These are phyloP conservation scores for Zosterops hypoxanthus DNA, from an alignment of 2,113 vertebrate species.

Conservation along the genomic window DNA sequence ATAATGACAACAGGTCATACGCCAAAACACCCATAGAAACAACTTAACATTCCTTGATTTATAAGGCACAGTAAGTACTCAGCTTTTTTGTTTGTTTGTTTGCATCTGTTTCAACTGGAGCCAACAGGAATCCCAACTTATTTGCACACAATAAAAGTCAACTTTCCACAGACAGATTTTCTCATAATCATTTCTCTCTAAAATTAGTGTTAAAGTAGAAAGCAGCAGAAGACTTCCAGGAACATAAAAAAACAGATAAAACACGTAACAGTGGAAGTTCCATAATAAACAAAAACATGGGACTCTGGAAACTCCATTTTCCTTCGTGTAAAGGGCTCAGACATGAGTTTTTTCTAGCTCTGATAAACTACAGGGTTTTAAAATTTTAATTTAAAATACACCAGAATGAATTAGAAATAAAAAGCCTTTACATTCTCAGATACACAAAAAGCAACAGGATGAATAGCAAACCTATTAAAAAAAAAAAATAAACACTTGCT, in stretches of 20 bases:
- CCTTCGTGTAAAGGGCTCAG: background rate
- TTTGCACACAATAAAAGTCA: background rate
- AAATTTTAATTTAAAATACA: background rate
- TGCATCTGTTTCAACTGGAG: background rate
- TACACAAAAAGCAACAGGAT: background rate
- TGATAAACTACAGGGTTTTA: background rate
- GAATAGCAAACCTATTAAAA: background rate
- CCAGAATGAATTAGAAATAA: background rate
- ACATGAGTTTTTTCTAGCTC: background rate
- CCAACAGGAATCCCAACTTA: background rate
- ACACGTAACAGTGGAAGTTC: fast-evolving
- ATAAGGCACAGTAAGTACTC: background rate
- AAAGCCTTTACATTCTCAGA: background rate
- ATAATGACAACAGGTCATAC: background rate
- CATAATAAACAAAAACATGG: background rate
- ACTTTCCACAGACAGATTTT: background rate
- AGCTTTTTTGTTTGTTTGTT: background rate
- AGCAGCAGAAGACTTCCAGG: background rate
- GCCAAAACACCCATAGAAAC: background rate
- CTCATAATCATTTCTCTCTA: background rate
- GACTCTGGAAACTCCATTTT: background rate
- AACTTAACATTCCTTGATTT: background rate
- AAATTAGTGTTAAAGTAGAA: background rate
- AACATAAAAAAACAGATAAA: background rate
- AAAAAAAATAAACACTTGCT: background rate